A percentile compares a stretch with the other conserved stretches of the same genome.
Evolutionary conservation across 2,888 invertebrate genomes (phyloP).

Genomic region (Apodemia duryi): DNA sequence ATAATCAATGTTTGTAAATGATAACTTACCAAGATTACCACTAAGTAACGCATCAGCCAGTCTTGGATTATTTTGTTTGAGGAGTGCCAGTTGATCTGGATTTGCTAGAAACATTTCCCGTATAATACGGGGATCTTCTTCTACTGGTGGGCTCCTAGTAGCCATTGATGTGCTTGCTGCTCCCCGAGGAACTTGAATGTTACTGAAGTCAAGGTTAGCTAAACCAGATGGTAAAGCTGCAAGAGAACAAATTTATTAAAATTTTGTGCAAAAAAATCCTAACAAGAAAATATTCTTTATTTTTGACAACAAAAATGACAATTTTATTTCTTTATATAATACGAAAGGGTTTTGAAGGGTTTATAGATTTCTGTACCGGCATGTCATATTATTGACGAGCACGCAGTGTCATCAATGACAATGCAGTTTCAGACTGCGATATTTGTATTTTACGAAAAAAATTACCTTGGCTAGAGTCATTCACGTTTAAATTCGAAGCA

Average conservation of each 20-base stretch:
- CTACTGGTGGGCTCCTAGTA: slow-evolving; percentile 65
- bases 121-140: slow-evolving; percentile 91
- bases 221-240: slow-evolving; percentile 70
- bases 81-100: slow-evolving; percentile 92
- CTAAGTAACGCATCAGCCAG: slow-evolving; percentile 94
- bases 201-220: slow-evolving; percentile 89
- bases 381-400: slow-evolving; percentile 3
- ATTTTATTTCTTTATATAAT: slow-evolving; percentile 25
- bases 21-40: slow-evolving; percentile 85
- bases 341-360: background rate
- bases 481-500: slow-evolving; percentile 51
- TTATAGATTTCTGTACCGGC: background rate
- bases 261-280: slow-evolving; percentile 17
- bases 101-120: slow-evolving; percentile 92
- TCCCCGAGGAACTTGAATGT: slow-evolving; percentile 85
- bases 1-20: background rate
- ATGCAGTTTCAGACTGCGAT: slow-evolving; percentile 44
- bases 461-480: slow-evolving; percentile 59
- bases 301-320: slow-evolving; percentile 22
- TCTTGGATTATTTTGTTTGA: slow-evolving; percentile 95
- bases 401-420: slow-evolving; percentile 44
- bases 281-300: slow-evolving; percentile 18
- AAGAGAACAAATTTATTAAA: slow-evolving; percentile 37
- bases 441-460: slow-evolving; percentile 29
- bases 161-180: slow-evolving; percentile 60